Percentiles rank a stretch among this genome's conserved stretches.
Evolutionary conservation across 2,888 invertebrate species (phyloP).

Genomic region (Leptopterna dolabrata): DNA sequence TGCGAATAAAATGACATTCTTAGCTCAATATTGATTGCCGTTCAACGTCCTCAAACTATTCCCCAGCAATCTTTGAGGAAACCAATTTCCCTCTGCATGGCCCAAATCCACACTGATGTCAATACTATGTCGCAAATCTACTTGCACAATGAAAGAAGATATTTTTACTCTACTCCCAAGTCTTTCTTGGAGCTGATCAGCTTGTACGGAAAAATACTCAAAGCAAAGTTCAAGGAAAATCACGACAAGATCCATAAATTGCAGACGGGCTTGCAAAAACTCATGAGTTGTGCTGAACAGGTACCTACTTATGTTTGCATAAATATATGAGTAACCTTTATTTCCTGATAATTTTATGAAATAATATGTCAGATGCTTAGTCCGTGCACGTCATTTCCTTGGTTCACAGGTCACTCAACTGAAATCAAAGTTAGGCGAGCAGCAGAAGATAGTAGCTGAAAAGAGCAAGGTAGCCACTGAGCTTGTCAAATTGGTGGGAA

Average conservation of each 20-base stretch:
- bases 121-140: conserved; percentile 86
- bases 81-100: conserved; percentile 88
- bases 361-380: neutral
- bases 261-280: conserved; percentile 88
- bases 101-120: conserved; percentile 88
- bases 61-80: conserved; percentile 70
- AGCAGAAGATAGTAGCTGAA: conserved; percentile 84
- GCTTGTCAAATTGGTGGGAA: conserved; percentile 85
- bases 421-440: conserved; percentile 79
- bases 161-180: conserved; percentile 97
- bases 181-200: conserved; percentile 93
- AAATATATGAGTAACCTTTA: too few relatives aligned
- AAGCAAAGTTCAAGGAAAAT: conserved; percentile 76
- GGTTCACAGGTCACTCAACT: conserved; percentile 76
- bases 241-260: conserved; percentile 81
- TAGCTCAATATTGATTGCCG: too few relatives aligned
- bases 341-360: neutral
- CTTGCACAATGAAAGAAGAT: conserved; percentile 85
- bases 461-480: conserved; percentile 92
- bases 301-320: conserved; percentile 67
- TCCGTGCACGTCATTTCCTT: neutral
- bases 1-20: too few relatives aligned
- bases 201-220: conserved; percentile 79
- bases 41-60: too few relatives aligned
- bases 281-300: conserved; percentile 87